phyloP scores from a whole-genome alignment of 2,888 invertebrate species.

The Dorcus hopei region DNA sequence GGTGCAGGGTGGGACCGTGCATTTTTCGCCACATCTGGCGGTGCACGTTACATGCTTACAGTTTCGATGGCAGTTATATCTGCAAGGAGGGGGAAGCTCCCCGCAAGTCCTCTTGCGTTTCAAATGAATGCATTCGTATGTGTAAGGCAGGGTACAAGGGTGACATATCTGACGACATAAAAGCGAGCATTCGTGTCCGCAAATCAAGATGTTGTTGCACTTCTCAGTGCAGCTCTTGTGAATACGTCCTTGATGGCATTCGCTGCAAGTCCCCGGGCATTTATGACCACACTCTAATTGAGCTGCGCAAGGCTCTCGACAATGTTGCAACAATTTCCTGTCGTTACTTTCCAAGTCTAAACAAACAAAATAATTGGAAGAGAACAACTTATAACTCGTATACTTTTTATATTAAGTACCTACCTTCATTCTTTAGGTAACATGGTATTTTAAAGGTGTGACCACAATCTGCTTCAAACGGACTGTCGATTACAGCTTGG shows the following conservation, averaged over 20 bases:
- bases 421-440: slow-evolving; percentile 32
- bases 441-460: slow-evolving; percentile 51
- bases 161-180: slow-evolving; percentile 55
- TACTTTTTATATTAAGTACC: slow-evolving; percentile 4
- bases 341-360: background rate
- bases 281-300: slow-evolving; percentile 52
- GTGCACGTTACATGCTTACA: slow-evolving; percentile 54
- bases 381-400: slow-evolving; percentile 1
- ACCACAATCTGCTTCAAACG: slow-evolving; percentile 47
- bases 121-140: slow-evolving; percentile 51
- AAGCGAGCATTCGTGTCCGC: slow-evolving; percentile 60
- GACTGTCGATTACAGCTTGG: slow-evolving; percentile 27
- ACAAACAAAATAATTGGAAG: background rate
- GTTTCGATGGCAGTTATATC: slow-evolving; percentile 34
- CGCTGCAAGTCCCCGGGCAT: slow-evolving; percentile 56
- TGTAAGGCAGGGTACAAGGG: slow-evolving; percentile 6
- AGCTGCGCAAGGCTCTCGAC: slow-evolving; percentile 49
- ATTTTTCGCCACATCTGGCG: slow-evolving; percentile 51
- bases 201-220: slow-evolving; percentile 58
- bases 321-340: slow-evolving; percentile 31
- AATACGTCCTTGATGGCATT: slow-evolving; percentile 58
- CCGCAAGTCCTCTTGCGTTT: slow-evolving; percentile 50
- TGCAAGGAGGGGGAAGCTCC: slow-evolving; percentile 45
- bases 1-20: slow-evolving; percentile 50
- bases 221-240: slow-evolving; percentile 56